Percentiles rank a stretch among this genome's conserved stretches.
phyloP scores from a whole-genome alignment of 1,140 invertebrate genomes.

The Euwallacea fornicatus region DNA sequence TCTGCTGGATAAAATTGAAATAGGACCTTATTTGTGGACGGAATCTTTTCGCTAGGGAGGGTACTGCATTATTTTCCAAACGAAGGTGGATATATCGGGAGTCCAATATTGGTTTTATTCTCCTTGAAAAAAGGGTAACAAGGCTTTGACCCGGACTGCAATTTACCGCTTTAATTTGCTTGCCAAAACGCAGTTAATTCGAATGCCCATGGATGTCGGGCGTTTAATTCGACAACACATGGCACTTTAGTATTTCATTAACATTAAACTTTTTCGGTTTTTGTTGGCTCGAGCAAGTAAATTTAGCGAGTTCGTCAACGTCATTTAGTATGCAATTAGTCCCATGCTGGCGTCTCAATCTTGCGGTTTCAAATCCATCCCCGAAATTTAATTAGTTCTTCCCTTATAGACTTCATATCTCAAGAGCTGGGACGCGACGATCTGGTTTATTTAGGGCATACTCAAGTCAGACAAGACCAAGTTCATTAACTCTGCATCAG shows the following conservation, averaged over 20 bases:
- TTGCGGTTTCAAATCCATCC: conserved; percentile 11
- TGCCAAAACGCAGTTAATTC: not conserved
- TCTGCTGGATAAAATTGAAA: not conserved
- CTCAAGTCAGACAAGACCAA: not conserved
- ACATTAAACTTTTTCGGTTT: too few relatives aligned
- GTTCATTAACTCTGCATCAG: not conserved
- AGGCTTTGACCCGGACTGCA: not conserved
- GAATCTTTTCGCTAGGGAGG: not conserved
- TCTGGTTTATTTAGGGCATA: conserved; percentile 12
- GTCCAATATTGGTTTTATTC: too few relatives aligned
- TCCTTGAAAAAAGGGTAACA: too few relatives aligned
- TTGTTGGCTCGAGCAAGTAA: too few relatives aligned
- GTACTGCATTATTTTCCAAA: not conserved
- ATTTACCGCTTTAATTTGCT: conserved; percentile 1
- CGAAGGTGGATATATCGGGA: not conserved
- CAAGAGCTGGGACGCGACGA: conserved; percentile 1
- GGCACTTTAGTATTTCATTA: not conserved
- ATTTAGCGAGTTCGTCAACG: not conserved
- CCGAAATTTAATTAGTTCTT: conserved; percentile 12
- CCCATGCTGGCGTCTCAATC: conserved; percentile 1
- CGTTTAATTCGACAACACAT: not conserved
- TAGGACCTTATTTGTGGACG: not conserved
- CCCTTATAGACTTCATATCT: conserved; percentile 9
- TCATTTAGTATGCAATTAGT: conserved; percentile 22
- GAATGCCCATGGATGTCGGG: not conserved